phyloP scores from a whole-genome alignment of 1,140 invertebrate species.

The Sipha flava region DNA sequence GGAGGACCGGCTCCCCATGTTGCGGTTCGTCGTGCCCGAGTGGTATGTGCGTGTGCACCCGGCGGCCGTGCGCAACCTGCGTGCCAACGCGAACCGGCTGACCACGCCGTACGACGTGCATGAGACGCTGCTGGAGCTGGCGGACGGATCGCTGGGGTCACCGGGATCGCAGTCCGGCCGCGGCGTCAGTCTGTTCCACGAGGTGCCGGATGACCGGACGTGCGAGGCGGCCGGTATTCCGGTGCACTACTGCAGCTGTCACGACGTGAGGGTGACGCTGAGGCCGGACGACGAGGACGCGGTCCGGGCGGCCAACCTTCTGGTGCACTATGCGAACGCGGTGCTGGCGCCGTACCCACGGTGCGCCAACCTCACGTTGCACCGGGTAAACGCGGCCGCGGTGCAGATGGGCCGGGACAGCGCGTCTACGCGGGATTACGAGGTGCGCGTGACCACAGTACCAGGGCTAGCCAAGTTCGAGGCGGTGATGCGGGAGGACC shows the following conservation, averaged over 20 bases:
- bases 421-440: conserved; percentile 23
- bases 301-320: conserved; percentile 49
- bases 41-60: conserved; percentile 52
- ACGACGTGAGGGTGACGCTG: conserved; percentile 36
- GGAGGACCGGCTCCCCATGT: conserved; percentile 60
- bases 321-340: conserved; percentile 56
- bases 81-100: conserved; percentile 48
- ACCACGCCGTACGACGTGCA: conserved; percentile 57
- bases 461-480: conserved; percentile 38
- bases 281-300: neutral
- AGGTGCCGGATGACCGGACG: conserved; percentile 43
- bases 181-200: conserved; percentile 46
- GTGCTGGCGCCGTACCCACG: conserved; percentile 51
- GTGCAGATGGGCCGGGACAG: conserved; percentile 23
- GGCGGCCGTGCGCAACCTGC: conserved; percentile 47
- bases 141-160: conserved; percentile 44
- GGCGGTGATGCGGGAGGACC: conserved; percentile 17
- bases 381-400: conserved; percentile 41
- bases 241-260: conserved; percentile 48
- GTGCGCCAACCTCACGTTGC: conserved; percentile 61
- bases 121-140: conserved; percentile 55
- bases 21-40: conserved; percentile 52
- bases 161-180: conserved; percentile 38
- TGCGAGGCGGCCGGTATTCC: conserved; percentile 47
- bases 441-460: conserved; percentile 34